A percentile compares a stretch with the other conserved stretches of the same genome.
Evolutionary conservation across 1,140 invertebrate species (phyloP).

Genomic region (Nebria ingens): DNA sequence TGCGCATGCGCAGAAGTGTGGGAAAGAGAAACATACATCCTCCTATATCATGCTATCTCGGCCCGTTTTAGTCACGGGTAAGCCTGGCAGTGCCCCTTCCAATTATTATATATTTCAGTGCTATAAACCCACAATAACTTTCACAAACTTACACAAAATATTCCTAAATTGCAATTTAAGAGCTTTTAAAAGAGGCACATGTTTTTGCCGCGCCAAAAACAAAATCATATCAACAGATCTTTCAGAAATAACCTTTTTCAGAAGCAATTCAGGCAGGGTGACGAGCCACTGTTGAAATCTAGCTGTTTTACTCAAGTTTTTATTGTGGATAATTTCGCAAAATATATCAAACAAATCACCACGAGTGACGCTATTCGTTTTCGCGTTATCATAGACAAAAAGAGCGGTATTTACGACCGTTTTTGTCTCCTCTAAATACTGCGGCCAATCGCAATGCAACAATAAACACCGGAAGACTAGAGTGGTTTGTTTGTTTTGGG

Average conservation of each 20-base stretch:
- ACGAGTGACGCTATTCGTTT: conserved; percentile 26
- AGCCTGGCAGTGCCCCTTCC: too few species aligned
- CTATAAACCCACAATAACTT: background rate
- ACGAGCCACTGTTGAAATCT: conserved; percentile 35
- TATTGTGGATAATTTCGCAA: conserved; percentile 36
- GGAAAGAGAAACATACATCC: too few species aligned
- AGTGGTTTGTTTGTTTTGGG: conserved; percentile 26
- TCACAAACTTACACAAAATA: conserved; percentile 26
- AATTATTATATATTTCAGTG: too few species aligned
- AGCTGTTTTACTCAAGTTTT: conserved; percentile 28
- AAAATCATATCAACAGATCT: conserved; percentile 37
- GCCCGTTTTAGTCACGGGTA: too few species aligned
- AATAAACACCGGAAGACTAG: conserved; percentile 35
- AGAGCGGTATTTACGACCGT: too few species aligned
- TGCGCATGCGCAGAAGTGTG: too few species aligned
- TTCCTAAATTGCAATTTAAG: conserved; percentile 31
- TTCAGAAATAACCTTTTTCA: conserved; percentile 29
- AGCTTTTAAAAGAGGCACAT: conserved; percentile 33
- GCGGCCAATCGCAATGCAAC: too few species aligned
- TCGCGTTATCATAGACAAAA: too few species aligned
- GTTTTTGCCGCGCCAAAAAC: conserved; percentile 35
- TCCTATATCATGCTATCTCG: too few species aligned
- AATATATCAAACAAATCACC: conserved; percentile 37
- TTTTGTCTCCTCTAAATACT: too few species aligned
- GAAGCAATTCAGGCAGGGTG: conserved; percentile 37